Evolutionary conservation across 2,888 invertebrate genomes (phyloP).

Genomic region (Matsumyia berberina): DNA sequence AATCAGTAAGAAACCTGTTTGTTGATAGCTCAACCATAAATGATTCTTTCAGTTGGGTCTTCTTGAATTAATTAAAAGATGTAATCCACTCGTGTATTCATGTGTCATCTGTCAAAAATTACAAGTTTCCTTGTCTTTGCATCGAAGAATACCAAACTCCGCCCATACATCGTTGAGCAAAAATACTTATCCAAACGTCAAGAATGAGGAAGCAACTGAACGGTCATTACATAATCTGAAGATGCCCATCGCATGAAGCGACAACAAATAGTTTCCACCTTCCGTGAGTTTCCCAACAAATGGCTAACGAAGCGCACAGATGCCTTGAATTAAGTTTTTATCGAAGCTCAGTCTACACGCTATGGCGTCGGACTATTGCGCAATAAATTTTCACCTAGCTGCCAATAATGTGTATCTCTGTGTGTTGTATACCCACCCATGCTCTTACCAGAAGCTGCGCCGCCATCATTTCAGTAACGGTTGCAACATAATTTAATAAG

Average conservation of each 20-base stretch:
- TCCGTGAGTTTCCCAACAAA: constrained; percentile 45
- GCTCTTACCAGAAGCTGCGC: too few species aligned
- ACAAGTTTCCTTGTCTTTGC: too few species aligned
- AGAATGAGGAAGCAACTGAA: constrained; percentile 63
- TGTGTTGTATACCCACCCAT: too few species aligned
- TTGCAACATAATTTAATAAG: constrained; percentile 46
- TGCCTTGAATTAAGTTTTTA: constrained; percentile 50
- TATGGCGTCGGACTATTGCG: constrained; percentile 34
- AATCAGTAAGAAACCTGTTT: too few species aligned
- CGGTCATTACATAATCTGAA: constrained; percentile 48
- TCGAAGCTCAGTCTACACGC: constrained; percentile 16
- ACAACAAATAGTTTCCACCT: constrained; percentile 38
- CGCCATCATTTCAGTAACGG: constrained; percentile 29
- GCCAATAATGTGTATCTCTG: constrained; percentile 2
- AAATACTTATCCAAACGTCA: too few species aligned
- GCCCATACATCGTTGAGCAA: too few species aligned
- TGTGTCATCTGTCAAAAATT: too few species aligned
- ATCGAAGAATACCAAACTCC: too few species aligned
- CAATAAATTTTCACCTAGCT: constrained; percentile 40
- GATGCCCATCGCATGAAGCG: constrained; percentile 40
- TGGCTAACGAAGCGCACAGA: constrained; percentile 22
- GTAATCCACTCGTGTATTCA: too few species aligned
- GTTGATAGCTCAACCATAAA: too few species aligned
- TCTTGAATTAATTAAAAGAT: too few species aligned
- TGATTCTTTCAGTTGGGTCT: too few species aligned